Evolutionary conservation across 1,140 invertebrate genomes (phyloP).

Genomic region (Sogatella furcifera): DNA sequence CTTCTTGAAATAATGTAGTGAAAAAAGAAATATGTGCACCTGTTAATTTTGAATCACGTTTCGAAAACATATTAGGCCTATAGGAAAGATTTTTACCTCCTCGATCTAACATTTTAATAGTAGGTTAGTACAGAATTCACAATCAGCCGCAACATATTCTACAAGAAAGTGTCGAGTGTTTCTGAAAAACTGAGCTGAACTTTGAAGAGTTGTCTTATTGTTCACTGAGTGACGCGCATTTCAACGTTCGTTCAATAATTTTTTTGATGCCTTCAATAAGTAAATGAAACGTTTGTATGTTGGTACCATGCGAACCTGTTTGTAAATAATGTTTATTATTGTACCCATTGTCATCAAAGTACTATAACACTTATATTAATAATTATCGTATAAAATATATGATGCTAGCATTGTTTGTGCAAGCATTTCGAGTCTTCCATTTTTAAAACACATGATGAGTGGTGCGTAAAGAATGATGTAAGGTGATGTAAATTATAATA

Average conservation of each 20-base stretch:
- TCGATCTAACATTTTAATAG: no score
- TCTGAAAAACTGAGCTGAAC: no score
- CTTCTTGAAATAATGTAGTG: no score
- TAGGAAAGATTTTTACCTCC: no score
- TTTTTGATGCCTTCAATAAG: conserved; percentile 1
- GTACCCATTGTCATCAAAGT: background rate
- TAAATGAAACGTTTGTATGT: background rate
- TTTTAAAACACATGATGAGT: background rate
- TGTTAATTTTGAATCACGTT: no score
- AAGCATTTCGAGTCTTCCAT: background rate
- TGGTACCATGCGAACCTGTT: background rate
- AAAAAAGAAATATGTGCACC: no score
- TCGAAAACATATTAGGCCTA: no score
- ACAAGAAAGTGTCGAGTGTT: no score
- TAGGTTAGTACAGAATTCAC: no score
- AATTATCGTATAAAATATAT: background rate
- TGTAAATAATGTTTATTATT: background rate
- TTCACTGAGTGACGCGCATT: background rate
- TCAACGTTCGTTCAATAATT: background rate
- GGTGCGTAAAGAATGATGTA: background rate
- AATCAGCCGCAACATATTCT: no score
- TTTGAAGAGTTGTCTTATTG: background rate
- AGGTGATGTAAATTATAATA: no score
- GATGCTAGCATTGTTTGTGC: background rate
- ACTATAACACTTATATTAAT: background rate